Percentiles rank a stretch among this genome's conserved stretches.
These are phyloP conservation scores for Sinocyclocheilus anshuiensis DNA, from an alignment of 2,113 vertebrate genomes.

Conservation along the genomic window DNA sequence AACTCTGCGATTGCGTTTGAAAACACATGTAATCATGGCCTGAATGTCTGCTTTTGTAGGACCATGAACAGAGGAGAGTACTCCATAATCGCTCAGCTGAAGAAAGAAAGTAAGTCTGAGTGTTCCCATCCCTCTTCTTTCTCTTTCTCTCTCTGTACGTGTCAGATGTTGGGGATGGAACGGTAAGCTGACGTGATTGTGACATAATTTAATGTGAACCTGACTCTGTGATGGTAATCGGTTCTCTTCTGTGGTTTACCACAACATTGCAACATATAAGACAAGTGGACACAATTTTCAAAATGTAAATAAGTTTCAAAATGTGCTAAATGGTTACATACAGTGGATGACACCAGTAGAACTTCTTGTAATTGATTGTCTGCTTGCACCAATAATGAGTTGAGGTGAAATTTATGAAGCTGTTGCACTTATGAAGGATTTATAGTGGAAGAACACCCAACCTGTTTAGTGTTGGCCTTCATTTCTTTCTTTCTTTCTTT, in stretches of 20 bases:
- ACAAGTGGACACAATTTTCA: neutral
- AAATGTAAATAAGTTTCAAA: neutral
- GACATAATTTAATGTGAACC: slow-evolving; percentile 10
- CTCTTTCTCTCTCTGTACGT: neutral
- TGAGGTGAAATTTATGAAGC: neutral
- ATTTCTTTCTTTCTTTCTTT: neutral
- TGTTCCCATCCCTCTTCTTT: neutral
- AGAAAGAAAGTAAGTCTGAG: slow-evolving; percentile 81
- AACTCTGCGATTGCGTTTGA: neutral
- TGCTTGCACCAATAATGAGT: neutral
- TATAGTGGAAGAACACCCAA: neutral
- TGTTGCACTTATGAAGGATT: neutral
- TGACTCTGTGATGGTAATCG: neutral
- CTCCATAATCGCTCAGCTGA: slow-evolving; percentile 92
- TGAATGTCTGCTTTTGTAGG: slow-evolving; percentile 70
- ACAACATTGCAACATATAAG: neutral
- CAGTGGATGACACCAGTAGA: neutral
- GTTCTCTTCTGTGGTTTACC: slow-evolving; percentile 5
- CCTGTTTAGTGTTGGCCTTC: neutral
- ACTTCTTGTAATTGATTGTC: neutral
- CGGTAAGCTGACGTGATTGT: neutral
- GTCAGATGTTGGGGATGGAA: neutral
- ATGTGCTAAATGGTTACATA: neutral
- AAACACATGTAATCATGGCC: neutral
- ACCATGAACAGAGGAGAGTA: slow-evolving; percentile 94